Percentiles rank a stretch among this genome's conserved stretches.
These are phyloP conservation scores for Rhegmatorhina hoffmannsi DNA, from an alignment of 2,113 vertebrate species.

Conservation along the genomic window DNA sequence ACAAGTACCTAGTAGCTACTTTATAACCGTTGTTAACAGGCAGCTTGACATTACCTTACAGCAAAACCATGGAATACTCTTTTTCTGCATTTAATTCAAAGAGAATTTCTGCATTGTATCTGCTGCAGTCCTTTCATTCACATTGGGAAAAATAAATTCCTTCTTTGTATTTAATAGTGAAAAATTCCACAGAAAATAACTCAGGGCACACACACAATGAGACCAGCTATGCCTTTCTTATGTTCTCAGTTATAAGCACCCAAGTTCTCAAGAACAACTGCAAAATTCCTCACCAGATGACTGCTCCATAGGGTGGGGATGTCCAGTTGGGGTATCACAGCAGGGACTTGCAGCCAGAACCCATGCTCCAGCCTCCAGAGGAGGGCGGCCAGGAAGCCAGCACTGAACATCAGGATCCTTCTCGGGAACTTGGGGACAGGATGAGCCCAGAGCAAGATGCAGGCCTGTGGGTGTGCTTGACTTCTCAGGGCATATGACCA, in stretches of 20 bases:
- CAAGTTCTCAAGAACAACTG: neutral
- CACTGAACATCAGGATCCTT: neutral
- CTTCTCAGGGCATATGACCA: rapidly evolving
- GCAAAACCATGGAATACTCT: neutral
- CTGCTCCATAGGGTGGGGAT: rapidly evolving
- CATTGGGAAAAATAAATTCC: neutral
- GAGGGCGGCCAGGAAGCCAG: neutral
- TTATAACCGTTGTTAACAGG: neutral
- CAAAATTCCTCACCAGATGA: neutral
- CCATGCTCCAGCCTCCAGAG: rapidly evolving
- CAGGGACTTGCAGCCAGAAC: neutral
- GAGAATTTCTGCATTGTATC: neutral
- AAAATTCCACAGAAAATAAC: neutral
- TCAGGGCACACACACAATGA: too few species aligned
- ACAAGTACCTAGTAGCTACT: neutral
- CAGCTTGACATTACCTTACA: neutral
- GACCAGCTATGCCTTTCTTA: neutral
- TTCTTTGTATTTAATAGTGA: neutral
- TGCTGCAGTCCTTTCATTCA: neutral
- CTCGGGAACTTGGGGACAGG: rapidly evolving
- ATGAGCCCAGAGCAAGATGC: neutral
- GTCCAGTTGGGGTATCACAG: too few species aligned
- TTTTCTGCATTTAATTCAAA: neutral
- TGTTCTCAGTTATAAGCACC: neutral
- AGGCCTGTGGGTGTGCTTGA: neutral